Percentiles rank a stretch among this genome's conserved stretches.
Evolutionary conservation across 2,797 vertebrate genomes (phyloP).

Genomic region (Malacoraja senta): DNA sequence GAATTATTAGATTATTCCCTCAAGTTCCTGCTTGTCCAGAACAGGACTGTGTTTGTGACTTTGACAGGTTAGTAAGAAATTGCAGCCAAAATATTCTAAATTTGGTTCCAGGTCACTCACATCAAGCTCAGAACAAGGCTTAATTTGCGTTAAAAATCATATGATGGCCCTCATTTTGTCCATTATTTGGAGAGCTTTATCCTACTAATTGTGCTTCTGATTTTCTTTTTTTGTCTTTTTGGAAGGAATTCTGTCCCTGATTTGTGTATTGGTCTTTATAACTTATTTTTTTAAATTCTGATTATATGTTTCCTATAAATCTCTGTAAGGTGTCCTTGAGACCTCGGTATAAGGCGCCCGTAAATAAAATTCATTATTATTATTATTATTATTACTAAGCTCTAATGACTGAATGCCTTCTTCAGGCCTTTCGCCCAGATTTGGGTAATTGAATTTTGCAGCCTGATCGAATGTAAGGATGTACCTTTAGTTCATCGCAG

Average conservation of each 20-base stretch:
- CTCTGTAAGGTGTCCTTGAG: too few species aligned
- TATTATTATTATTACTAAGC: too few species aligned
- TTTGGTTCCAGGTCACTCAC: background rate
- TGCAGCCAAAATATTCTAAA: background rate
- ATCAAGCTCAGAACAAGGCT: background rate
- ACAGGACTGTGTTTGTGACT: background rate
- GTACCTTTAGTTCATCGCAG: background rate
- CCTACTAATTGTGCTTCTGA: too few species aligned
- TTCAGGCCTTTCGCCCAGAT: background rate
- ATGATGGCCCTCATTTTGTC: background rate
- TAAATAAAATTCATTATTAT: too few species aligned
- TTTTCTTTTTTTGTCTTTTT: too few species aligned
- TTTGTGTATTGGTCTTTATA: too few species aligned
- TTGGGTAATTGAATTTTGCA: background rate
- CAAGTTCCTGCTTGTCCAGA: background rate
- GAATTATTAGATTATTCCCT: background rate
- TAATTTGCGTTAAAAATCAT: background rate
- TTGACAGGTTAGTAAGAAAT: slow-evolving; percentile 16
- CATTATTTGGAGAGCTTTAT: background rate
- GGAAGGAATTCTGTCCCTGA: too few species aligned
- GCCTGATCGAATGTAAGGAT: background rate
- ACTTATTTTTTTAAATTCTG: too few species aligned
- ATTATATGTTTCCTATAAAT: too few species aligned
- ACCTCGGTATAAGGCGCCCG: too few species aligned
- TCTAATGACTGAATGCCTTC: background rate